These are phyloP conservation scores for Anguilla marmorata DNA, from an alignment of 2,797 vertebrate species.

Conservation along the genomic window DNA sequence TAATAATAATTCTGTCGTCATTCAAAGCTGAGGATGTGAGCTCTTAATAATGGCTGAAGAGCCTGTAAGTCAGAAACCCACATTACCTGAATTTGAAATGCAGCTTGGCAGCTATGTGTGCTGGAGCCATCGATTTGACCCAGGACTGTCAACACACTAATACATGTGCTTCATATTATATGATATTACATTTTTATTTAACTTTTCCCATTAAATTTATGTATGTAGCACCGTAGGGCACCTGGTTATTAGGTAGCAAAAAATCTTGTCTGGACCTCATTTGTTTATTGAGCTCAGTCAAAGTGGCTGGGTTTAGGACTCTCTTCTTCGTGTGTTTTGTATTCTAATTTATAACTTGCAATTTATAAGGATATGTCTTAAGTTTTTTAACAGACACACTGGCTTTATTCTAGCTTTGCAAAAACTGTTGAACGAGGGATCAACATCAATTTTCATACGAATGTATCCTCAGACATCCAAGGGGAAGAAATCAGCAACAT, in stretches of 20 bases:
- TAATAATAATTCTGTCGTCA: background rate
- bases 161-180: background rate
- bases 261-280: background rate
- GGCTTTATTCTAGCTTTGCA: background rate
- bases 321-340: background rate
- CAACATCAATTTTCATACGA: background rate
- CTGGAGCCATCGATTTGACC: background rate
- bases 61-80: background rate
- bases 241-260: background rate
- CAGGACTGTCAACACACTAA: background rate
- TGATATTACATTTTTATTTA: background rate
- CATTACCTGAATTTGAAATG: background rate
- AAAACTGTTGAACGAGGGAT: background rate
- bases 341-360: background rate
- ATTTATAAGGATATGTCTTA: background rate
- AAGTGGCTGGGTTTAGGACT: background rate
- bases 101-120: background rate
- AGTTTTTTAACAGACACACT: background rate
- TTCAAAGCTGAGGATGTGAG: conserved; percentile 5
- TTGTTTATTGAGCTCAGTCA: background rate
- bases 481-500: background rate
- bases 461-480: background rate
- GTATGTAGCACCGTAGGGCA: background rate
- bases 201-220: background rate
- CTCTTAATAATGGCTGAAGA: background rate